Evolutionary conservation across 2,888 invertebrate species (phyloP), one percentile per base, ranked within the genome.

Genomic region (Ophion ellenae): DNA sequence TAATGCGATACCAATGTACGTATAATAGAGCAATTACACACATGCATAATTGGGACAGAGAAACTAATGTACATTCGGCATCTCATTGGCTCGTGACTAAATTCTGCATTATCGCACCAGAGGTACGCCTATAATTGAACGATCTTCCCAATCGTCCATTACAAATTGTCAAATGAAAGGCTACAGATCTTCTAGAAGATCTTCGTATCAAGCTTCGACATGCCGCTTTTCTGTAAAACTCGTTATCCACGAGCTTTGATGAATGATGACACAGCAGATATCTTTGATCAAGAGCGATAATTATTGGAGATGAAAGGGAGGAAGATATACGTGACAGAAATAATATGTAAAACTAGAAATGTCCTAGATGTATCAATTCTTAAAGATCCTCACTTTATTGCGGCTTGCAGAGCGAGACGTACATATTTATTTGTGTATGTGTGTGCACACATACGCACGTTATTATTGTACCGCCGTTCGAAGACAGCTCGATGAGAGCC

Each of bases 401-500:
- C 11, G 47, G 74, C 47, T 80, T 70, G 17, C 64, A 11, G 14
- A 14, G 17, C 14, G 53, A 69, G 5, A 74, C 28, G 32, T 47
- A n/a, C 11, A 32, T 53, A 36, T 17, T 59, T 0, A 1, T 61
- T 10, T 47, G 47, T 24, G n/a, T 36, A 9, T 14, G n/a, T 59
- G 3, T 28, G 7, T 32, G 32, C 4, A 32, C 4, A 32, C 4
- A 32, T 32, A 32, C 32, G 32, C 24, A 61, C 1, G 10, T 73
- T 9, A 32, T 32, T 45, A 61, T 64, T 17, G 3, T 20, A 67
- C 69, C 47, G 63, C 47, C 11, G 66, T 2, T 59, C 45, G 24
- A 36, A 63, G 73, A 81, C 81, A 67, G 73, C 53, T 67, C 73
- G 77, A 77, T 74, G 73, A 69, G 40, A 69, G 84, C n/a, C 53